Conservation (phyloP, 1,140 invertebrate genomes). For the Bombus picipes region DNA sequence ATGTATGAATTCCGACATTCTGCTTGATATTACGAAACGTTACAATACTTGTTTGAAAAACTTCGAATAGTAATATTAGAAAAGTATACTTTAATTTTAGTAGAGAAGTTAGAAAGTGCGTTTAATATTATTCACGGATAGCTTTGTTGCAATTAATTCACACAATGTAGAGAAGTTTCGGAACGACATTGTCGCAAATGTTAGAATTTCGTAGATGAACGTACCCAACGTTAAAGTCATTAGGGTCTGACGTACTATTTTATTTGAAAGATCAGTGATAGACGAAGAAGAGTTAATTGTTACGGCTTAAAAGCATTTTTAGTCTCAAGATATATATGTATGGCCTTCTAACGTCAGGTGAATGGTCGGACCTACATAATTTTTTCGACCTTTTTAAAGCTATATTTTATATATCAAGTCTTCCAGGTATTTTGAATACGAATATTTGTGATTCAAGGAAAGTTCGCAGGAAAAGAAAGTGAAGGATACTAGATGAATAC, state of each 20-base stretch:
- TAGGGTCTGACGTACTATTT: too few relatives aligned
- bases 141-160: background rate
- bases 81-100: background rate
- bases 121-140: too few relatives aligned
- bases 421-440: background rate
- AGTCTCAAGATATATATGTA: background rate
- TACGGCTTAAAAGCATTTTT: background rate
- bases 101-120: background rate
- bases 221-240: background rate
- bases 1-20: background rate
- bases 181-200: too few relatives aligned
- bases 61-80: background rate
- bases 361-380: background rate
- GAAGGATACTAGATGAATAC: background rate
- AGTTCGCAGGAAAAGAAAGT: background rate
- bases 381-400: background rate
- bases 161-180: background rate
- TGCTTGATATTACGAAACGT: background rate
- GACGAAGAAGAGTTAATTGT: background rate
- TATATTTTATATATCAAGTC: too few relatives aligned
- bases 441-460: background rate
- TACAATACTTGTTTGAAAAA: background rate
- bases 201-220: background rate
- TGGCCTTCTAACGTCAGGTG: background rate
- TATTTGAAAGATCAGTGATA: background rate